These are phyloP conservation scores for Pipistrellus kuhlii DNA, from an alignment of 2,797 vertebrate genomes.

Conservation along the genomic window DNA sequence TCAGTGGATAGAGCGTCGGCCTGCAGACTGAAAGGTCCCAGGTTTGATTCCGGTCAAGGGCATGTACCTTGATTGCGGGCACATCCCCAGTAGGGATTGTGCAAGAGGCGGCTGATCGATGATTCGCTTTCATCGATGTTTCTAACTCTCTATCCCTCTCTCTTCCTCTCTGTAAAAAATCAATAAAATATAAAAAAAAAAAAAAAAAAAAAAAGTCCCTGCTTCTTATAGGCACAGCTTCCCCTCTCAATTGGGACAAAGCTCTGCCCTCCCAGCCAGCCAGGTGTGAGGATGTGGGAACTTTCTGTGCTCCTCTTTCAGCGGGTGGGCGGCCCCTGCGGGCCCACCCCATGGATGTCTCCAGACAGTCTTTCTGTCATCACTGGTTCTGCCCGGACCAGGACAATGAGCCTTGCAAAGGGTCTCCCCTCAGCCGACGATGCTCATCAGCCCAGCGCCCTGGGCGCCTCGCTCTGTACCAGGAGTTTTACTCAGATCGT, in stretches of 20 bases:
- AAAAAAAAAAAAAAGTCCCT: no score
- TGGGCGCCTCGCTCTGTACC: not conserved
- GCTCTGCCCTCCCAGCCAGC: not conserved
- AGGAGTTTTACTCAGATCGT: not conserved
- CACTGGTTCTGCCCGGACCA: not conserved
- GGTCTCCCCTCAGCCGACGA: not conserved
- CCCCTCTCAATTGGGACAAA: not conserved
- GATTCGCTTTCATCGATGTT: no score
- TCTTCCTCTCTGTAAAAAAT: no score
- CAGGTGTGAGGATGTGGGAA: not conserved
- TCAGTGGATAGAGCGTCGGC: no score
- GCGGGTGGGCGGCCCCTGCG: not conserved
- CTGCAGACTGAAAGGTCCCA: no score
- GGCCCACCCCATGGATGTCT: not conserved
- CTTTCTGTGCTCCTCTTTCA: not conserved
- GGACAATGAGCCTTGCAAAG: not conserved
- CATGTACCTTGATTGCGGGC: no score
- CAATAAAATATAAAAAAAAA: no score
- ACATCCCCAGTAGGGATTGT: no score
- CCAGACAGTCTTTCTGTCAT: not conserved
- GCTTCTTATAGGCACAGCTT: not conserved
- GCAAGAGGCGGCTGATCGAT: no score
- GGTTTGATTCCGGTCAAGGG: no score
- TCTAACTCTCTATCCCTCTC: no score
- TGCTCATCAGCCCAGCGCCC: not conserved